Evolutionary conservation across 2,113 vertebrate genomes (phyloP), one percentile per base, ranked within the genome.

Genomic region (Corynorhinus townsendii): DNA sequence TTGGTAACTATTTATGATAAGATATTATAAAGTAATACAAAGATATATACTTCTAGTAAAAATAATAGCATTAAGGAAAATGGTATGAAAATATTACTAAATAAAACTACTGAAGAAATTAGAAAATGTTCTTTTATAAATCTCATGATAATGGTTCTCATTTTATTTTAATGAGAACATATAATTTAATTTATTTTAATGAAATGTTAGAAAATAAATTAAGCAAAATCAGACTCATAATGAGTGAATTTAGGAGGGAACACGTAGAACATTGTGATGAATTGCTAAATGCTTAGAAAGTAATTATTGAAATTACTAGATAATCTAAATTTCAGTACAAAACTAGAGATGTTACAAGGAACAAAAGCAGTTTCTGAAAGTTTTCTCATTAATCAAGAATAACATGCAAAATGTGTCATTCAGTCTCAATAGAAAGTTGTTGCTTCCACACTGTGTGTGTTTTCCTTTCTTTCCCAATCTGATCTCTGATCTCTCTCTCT

Each of bases 121-220:
- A 19, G 47, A 94, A 77, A 87, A 81, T 73, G 56, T 49, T 33
- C 75, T 93, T 85, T 96, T 89, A 77, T 89, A 94, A 94, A 79
- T 94, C 49, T 93, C 75, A 96, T 71, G 52, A 83, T 95, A 96
- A 81, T 43, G 94, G 64, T 89, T 95, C 66, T 96, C 30, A 95
- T 95, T 84, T 93, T 22, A 92, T 92, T 94, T 95, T 95, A 95
- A 95, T 97, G 62, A 95, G 94, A 92, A 73, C 86, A 92, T 79
- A 93, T 28, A n/a, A 93, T 92, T 96, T 96, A 95, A 84, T 96
- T 97, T 96, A 94, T 94, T 97, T 94, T 89, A 90, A 94, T 96
- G 89, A 96, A 77, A 91, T 88, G 33, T 93, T 96, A 89, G 62
- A 73, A 89, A 97, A 97, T 94, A 93, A 96, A 90, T 95, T 97